Evolutionary conservation across 2,797 vertebrate genomes (phyloP), one percentile per base, ranked within the genome.

Genomic region (Menidia menidia): DNA sequence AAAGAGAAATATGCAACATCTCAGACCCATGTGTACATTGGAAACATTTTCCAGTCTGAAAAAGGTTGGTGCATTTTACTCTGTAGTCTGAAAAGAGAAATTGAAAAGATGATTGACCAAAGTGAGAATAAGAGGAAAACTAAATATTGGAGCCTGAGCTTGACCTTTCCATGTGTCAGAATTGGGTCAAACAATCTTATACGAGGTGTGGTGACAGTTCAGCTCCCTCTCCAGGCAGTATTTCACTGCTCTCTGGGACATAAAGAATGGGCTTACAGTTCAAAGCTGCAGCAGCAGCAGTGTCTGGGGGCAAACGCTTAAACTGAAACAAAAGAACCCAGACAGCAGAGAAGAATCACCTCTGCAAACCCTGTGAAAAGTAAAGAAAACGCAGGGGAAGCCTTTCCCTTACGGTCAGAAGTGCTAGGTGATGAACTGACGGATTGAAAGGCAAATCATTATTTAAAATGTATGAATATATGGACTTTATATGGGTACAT

Each of bases 341-440:
- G 62, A 62, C 73, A 80, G 57, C 77, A 61, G 70, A 78, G 65
- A 83, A 82, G 81, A 84, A 84, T 79, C 51, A 41, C 45, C 53
- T 60, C 60, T 71, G 32, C 39, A 19, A 60, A 70, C 64, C 64
- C 65, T 68, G 30, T 76, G 44, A 60, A 70, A 59, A 66, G 59
- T 61, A 39, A 69, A 44, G 32, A 77, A 18, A 25, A 79, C 18
- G 64, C 64, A 50, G 73, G 75, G 57, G 62, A 80, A 78, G 75
- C 19, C 13, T 83, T 86, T 89, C 81, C 71, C 72, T 55, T 73
- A 43, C 43, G 68, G 75, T 47, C 2, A 9, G 57, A 30, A 47
- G 60, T 73, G 70, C 65, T 68, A 11, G 50, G 44, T 51, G 71
- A 75, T 43, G 54, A 58, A 77, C 45, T 35, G 18, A 30, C 53